Percentiles rank a stretch among this genome's conserved stretches.
These are phyloP conservation scores for Phrynosoma platyrhinos DNA, from an alignment of 2,113 vertebrate species.

Conservation along the genomic window DNA sequence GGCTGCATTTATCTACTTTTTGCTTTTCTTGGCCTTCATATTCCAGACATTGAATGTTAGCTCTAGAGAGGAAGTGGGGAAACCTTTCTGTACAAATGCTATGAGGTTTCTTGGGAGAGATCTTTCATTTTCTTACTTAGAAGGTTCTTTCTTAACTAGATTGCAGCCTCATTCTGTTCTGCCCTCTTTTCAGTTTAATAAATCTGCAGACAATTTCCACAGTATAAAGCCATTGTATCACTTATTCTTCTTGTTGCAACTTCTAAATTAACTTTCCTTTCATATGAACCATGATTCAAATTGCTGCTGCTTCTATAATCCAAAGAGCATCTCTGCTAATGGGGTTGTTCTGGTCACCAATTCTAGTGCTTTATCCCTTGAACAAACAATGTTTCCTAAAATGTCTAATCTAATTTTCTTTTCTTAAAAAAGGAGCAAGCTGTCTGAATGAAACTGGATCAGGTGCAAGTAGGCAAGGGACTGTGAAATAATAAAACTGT, in stretches of 20 bases:
- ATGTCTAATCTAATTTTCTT: not conserved
- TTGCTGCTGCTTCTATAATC: not conserved
- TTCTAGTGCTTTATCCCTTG: not conserved
- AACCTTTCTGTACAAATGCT: not conserved
- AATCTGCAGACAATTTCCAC: not conserved
- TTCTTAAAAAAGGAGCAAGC: not conserved
- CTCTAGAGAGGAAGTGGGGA: not conserved
- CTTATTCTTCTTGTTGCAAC: not conserved
- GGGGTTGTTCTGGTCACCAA: not conserved
- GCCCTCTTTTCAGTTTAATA: not conserved
- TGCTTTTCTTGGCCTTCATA: not conserved
- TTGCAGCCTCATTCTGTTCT: not conserved
- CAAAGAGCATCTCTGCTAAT: not conserved
- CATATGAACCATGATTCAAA: not conserved
- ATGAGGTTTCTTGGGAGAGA: not conserved
- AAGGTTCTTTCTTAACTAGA: not conserved
- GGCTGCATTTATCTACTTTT: not conserved
- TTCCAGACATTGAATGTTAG: not conserved
- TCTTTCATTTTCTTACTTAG: not conserved
- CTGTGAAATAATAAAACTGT: constrained; percentile 16
- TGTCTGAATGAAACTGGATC: constrained; percentile 2
- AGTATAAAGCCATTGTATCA: not conserved
- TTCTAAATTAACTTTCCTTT: not conserved
- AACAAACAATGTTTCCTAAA: not conserved
- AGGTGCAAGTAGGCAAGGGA: not conserved